Evolutionary conservation across 2,797 vertebrate genomes (phyloP).

Genomic region (Sebastes wilsoni): DNA sequence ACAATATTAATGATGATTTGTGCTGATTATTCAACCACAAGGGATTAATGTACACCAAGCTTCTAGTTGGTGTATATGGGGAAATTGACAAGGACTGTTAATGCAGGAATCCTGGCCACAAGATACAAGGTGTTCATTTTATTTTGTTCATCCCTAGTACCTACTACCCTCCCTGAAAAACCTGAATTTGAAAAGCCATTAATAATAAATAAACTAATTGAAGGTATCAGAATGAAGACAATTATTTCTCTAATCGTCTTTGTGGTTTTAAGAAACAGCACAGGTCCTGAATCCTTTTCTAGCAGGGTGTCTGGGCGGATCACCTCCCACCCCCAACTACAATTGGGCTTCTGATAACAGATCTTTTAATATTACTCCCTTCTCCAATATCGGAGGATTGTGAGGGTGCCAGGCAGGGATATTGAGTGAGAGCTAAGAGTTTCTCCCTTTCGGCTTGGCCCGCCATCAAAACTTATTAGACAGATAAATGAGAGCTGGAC

Average conservation of each 20-base stretch:
- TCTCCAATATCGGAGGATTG: constrained; percentile 49
- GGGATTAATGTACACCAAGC: background rate
- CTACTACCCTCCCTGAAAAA: background rate
- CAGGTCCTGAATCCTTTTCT: constrained; percentile 11
- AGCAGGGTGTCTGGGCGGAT: constrained; percentile 15
- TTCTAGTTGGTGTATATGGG: background rate
- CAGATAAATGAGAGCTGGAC: constrained; percentile 67
- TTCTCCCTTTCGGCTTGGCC: constrained; percentile 47
- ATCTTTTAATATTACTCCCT: constrained; percentile 73
- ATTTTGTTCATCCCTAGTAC: background rate
- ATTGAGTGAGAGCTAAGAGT: constrained; percentile 58
- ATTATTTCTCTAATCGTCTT: background rate
- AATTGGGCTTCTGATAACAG: constrained; percentile 56
- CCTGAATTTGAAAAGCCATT: background rate
- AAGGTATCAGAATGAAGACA: constrained; percentile 1
- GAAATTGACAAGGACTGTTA: background rate
- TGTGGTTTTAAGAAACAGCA: constrained; percentile 1
- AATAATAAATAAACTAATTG: background rate
- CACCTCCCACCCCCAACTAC: constrained; percentile 19
- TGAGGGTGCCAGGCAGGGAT: constrained; percentile 55
- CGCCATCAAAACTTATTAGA: constrained; percentile 63
- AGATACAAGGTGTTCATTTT: background rate
- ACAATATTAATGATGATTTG: background rate
- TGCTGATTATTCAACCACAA: background rate
- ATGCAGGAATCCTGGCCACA: background rate